Base-by-base conservation (phyloP, 2,888 invertebrate genomes). In the Heliconius ismenius region DNA sequence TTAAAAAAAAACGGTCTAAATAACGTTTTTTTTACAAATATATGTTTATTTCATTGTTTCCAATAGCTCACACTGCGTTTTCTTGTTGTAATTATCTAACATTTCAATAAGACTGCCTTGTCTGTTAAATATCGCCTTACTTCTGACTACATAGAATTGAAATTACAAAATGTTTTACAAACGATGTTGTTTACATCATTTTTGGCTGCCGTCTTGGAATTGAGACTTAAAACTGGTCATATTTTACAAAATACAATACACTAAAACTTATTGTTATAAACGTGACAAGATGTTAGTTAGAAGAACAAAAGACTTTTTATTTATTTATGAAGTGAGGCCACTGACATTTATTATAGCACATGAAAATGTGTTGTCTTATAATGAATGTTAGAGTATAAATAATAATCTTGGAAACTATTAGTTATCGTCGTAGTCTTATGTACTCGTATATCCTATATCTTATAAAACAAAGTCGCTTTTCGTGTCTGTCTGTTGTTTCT, bases 211-310 rank as follows among this genome's bases (percentile, higher is more conserved):
- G 74, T 75, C 77, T 75, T 75, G 60, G 73, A 72, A 72, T 75
- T 43, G 67, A 43, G 39, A 67, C 24, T 75, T 60, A 75, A 72
- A 73, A 74, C 49, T 63, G 74, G 63, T 74, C 68, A 73, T 78
- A 76, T 76, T 76, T 78, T 74, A 78, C 67, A 54, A 21, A 39
- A 64, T 64, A 78, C 78, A 78, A 78, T 74, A 68, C 73, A 69
- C 72, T 58, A 73, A 58, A 68, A 39, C 28, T 70, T 70, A 75
- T 73, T 73, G 75, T 79, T 73, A 62, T 39, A 49, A 69, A 75
- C 21, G 49, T 64, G 73, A 79, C 75, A 75, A 76, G 39, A 69
- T 75, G 63, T 18, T 73, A 73, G 39, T 26, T n/a, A 24, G 9
- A 43, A 32, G 64, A 64, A 78, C 78, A 78, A 78, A 68, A 65